Percentiles rank a stretch among this genome's conserved stretches.
Conservation (phyloP, 2,888 invertebrate genomes). For the Helicoverpa assulta region DNA sequence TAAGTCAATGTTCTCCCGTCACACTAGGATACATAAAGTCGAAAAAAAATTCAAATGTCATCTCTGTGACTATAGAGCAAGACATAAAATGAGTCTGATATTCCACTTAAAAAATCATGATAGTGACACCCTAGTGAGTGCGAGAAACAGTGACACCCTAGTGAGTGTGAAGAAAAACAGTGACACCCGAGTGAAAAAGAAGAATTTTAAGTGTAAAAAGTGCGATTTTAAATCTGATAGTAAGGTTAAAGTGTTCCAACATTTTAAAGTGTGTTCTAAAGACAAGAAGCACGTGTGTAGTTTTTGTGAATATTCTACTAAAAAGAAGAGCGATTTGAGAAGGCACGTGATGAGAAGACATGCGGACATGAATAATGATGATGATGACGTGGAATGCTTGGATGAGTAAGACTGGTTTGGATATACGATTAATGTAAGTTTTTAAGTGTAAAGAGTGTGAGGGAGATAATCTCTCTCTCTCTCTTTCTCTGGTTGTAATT, state of each 20-base stretch:
- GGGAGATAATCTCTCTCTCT: too few species aligned
- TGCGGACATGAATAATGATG: background rate
- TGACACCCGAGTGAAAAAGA: background rate
- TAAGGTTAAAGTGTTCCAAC: constrained; percentile 28
- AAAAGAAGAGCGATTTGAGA: constrained; percentile 68
- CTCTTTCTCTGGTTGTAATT: too few species aligned
- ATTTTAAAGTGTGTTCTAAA: constrained; percentile 22
- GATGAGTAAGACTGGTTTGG: constrained; percentile 4
- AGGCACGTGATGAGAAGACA: constrained; percentile 67
- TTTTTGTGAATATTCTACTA: constrained; percentile 68
- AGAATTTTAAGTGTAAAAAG: constrained; percentile 42
- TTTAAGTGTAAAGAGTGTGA: too few species aligned
- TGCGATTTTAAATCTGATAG: constrained; percentile 35
- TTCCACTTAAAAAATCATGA: constrained; percentile 79
- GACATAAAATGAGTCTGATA: constrained; percentile 78
- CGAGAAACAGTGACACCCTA: background rate
- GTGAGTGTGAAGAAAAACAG: background rate
- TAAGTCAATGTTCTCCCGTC: constrained; percentile 68
- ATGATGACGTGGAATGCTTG: constrained; percentile 43
- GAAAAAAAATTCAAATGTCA: constrained; percentile 76
- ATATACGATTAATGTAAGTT: too few species aligned
- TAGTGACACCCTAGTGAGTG: background rate
- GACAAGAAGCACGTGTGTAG: constrained; percentile 60
- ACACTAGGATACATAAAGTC: constrained; percentile 75
- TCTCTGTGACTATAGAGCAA: constrained; percentile 76